A percentile compares a stretch with the other conserved stretches of the same genome.
These are phyloP conservation scores for Porites lobata DNA, from an alignment of 92 coral and sea anemone species.

Conservation along the genomic window DNA sequence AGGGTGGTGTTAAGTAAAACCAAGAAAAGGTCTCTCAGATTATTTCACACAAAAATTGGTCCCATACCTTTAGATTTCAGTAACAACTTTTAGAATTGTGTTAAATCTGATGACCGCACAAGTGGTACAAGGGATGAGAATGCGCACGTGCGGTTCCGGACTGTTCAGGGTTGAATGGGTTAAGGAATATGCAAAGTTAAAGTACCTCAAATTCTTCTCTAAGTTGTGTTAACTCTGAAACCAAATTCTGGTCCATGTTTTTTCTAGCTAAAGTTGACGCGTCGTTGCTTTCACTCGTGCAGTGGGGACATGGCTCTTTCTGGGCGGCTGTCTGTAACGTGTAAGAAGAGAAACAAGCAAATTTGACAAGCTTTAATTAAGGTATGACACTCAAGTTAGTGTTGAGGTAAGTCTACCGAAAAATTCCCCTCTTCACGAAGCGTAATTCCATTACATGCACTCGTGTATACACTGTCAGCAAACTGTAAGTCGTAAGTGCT, in stretches of 20 bases:
- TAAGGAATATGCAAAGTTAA: too few species aligned
- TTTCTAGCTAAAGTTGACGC: neutral
- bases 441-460: too few species aligned
- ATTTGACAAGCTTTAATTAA: neutral
- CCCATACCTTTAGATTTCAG: too few species aligned
- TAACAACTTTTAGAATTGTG: too few species aligned
- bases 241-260: neutral
- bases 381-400: neutral
- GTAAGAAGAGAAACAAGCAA: neutral
- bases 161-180: too few species aligned
- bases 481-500: neutral
- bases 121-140: too few species aligned
- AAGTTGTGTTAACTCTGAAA: slow-evolving; percentile 24
- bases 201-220: slow-evolving; percentile 22
- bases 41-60: too few species aligned
- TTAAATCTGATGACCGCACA: too few species aligned
- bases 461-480: neutral
- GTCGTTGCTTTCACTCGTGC: neutral
- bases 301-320: slow-evolving; percentile 27
- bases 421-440: too few species aligned
- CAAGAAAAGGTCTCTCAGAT: too few species aligned
- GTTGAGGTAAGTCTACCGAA: neutral
- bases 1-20: too few species aligned
- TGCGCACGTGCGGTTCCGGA: too few species aligned
- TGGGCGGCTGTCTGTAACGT: neutral